Conservation (phyloP, 2,797 vertebrate species). For the Muscicapa striata region DNA sequence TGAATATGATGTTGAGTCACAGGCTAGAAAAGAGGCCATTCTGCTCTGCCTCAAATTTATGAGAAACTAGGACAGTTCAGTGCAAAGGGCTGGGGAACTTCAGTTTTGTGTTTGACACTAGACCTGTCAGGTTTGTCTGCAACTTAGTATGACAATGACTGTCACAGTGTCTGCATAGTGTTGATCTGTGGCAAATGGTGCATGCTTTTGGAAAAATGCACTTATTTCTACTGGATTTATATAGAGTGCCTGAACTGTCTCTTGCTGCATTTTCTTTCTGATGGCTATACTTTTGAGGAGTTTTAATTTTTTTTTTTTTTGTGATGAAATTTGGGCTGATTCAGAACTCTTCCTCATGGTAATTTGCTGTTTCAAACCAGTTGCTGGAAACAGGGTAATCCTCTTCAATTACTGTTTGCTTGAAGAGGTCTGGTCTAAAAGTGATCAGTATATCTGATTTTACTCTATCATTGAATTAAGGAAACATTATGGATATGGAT, state of each 20-base stretch:
- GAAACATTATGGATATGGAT: background rate
- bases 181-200: background rate
- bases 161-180: background rate
- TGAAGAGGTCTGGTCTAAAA: background rate
- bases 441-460: background rate
- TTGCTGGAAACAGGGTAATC: background rate
- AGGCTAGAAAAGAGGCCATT: background rate
- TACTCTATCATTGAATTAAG: background rate
- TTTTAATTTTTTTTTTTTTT: background rate
- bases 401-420: background rate
- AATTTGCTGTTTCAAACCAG: background rate
- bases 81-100: background rate
- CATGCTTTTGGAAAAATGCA: background rate
- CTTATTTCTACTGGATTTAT: background rate
- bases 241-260: background rate
- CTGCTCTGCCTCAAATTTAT: background rate
- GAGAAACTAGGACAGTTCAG: background rate
- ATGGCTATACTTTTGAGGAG: background rate
- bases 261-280: background rate
- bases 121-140: background rate
- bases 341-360: background rate
- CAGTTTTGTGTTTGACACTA: background rate
- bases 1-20: background rate
- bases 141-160: background rate
- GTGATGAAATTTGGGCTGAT: background rate